Conservation (phyloP, 2,113 vertebrate genomes). For the Dinomys branickii region DNA sequence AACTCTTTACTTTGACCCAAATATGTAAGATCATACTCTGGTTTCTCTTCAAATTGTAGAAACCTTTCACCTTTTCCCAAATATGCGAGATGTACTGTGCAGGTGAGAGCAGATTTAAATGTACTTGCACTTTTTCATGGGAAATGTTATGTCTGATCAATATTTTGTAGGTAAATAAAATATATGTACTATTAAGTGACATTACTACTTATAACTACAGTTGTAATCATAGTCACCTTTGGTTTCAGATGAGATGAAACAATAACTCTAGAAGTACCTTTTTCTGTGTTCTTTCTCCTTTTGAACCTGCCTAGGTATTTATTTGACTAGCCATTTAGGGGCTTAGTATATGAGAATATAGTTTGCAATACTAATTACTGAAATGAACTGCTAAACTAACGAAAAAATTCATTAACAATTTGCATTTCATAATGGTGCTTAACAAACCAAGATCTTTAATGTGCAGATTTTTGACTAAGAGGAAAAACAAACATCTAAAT, state of each 20-base stretch:
- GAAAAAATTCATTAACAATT: slow-evolving; percentile 74
- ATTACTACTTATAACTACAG: background rate
- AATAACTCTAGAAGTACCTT: background rate
- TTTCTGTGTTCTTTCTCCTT: background rate
- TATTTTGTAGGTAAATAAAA: background rate
- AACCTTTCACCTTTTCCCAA: background rate
- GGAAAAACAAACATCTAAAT: slow-evolving; percentile 86
- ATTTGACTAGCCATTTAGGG: background rate
- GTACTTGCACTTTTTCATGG: background rate
- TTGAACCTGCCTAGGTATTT: background rate
- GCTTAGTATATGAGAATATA: background rate
- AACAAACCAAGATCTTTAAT: slow-evolving; percentile 76
- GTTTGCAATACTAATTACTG: slow-evolving; percentile 57
- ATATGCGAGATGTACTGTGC: too few species aligned
- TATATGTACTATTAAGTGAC: background rate
- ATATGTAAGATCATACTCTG: too few species aligned
- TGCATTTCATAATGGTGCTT: slow-evolving; percentile 82
- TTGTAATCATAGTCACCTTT: background rate
- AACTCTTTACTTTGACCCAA: background rate
- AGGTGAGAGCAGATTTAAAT: background rate
- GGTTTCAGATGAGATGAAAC: background rate
- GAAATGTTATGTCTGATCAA: background rate
- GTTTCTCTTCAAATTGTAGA: too few species aligned
- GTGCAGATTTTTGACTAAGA: slow-evolving; percentile 83
- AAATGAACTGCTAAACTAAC: slow-evolving; percentile 71